Conservation (phyloP, 2,113 vertebrate species). For the Callionymus lyra region DNA sequence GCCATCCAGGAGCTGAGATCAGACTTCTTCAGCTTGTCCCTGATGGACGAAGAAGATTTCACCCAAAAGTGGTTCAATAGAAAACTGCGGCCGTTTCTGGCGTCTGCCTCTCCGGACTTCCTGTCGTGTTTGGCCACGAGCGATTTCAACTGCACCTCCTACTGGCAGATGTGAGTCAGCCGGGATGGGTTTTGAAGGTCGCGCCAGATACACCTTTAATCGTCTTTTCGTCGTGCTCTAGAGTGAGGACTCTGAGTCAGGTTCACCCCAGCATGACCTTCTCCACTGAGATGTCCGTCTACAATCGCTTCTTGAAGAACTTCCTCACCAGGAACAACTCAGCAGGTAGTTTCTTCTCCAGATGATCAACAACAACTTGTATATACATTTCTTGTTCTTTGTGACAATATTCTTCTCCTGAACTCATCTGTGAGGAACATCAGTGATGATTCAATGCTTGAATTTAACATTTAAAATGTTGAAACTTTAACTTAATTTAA, state of each 20-base stretch:
- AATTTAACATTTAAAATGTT: too few relatives aligned
- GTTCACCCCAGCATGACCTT: conserved; percentile 21
- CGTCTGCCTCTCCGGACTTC: conserved; percentile 38
- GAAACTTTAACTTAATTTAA: too few relatives aligned
- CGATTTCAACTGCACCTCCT: conserved; percentile 48
- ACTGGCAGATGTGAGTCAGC: conserved; percentile 47
- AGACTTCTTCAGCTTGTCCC: conserved; percentile 15
- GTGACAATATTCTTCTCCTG: too few relatives aligned
- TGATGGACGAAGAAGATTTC: conserved; percentile 19
- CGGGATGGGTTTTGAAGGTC: neutral
- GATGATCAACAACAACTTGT: too few relatives aligned
- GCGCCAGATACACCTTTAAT: neutral
- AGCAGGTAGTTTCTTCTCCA: conserved; percentile 30
- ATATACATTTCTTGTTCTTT: too few relatives aligned
- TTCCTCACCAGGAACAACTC: conserved; percentile 46
- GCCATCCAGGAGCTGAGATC: conserved; percentile 47
- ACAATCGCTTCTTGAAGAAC: conserved; percentile 43
- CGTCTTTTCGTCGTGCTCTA: conserved; percentile 11
- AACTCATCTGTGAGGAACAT: too few relatives aligned
- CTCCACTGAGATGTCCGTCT: conserved; percentile 21
- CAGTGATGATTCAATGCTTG: too few relatives aligned
- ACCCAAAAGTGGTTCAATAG: conserved; percentile 49
- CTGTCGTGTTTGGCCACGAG: conserved; percentile 42
- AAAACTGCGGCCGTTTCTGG: conserved; percentile 51
- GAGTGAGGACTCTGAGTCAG: conserved; percentile 36